Base-by-base conservation (phyloP, 2,888 invertebrate genomes). In the Branchellion lobata region DNA sequence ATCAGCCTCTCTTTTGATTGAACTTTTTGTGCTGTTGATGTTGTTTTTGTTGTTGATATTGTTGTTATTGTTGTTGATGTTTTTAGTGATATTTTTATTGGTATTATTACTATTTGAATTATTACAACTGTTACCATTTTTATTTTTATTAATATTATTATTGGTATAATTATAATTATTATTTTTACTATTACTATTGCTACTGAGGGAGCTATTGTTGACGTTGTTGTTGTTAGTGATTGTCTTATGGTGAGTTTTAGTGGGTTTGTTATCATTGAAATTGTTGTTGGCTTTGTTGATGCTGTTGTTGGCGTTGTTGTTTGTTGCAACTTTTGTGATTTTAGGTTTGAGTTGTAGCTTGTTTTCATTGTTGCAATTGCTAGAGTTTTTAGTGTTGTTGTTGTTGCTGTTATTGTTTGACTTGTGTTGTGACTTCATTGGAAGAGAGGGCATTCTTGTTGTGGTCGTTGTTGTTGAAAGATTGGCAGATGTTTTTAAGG, bases 11-110 rank as follows among this genome's bases (percentile, higher is more conserved):
- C 8, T 29, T 21, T 65, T 65, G 8, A 65, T 65, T 5, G 65
- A 11, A 65, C 21, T 29, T 11, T 65, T 65, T 65, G 8, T 21
- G 21, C n/a, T 5, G n/a, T n/a, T 27, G n/a, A 11, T 65, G 21
- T 65, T 65, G 8, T 21, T 65, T 27, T 11, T 65, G 5, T 65
- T 65, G 5, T 65, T 65, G 65, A 3, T 11, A 29, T 65, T 21
- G n/a, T 65, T 65, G 65, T 11, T 65, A 65, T 5, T 65, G 65
- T 29, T 65, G 65, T 29, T 5, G 65, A 5, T 65, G 65, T 29
- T 65, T 3, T 65, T 65, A 21, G 3, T 11, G 65, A 21, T 65
- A 11, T 27, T 31, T 69, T 69, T 31, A 14, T 33, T 69, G 3
- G 18, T 5, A 31, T 27, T 69, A 5, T 34, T 34, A 29, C 5